A percentile compares a stretch with the other conserved stretches of the same genome.
phyloP scores from a whole-genome alignment of 2,888 invertebrate species.

The Tubulanus polymorphus region DNA sequence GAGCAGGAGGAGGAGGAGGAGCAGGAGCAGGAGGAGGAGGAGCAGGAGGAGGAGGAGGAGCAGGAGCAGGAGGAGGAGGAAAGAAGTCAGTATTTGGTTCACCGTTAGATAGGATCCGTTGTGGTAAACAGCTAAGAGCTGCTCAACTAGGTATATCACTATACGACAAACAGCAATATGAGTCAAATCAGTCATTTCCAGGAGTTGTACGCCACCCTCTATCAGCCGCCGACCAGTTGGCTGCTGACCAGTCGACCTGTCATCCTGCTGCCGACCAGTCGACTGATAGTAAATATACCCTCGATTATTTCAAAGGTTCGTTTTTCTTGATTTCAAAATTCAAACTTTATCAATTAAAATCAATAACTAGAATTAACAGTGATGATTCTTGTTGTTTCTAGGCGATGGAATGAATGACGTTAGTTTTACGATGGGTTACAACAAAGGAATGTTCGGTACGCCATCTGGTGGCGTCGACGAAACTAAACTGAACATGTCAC shows the following conservation, averaged over 20 bases:
- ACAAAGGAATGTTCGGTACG: slow-evolving; percentile 30
- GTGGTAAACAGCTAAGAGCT: slow-evolving; percentile 35
- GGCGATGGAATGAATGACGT: slow-evolving; percentile 50
- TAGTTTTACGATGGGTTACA: slow-evolving; percentile 42
- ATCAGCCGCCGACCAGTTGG: neutral
- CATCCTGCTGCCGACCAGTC: too few species aligned
- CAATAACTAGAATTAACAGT: too few species aligned
- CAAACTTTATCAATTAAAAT: neutral
- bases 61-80: too few species aligned
- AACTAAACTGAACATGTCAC: slow-evolving; percentile 19
- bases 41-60: too few species aligned
- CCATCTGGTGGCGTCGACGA: slow-evolving; percentile 16
- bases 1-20: too few species aligned
- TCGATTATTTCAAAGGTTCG: slow-evolving; percentile 37
- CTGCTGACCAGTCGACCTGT: too few species aligned
- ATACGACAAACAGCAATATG: slow-evolving; percentile 50
- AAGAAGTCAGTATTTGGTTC: slow-evolving; percentile 30
- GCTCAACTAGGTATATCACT: slow-evolving; percentile 42
- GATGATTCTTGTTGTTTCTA: too few species aligned
- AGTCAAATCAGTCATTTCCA: slow-evolving; percentile 66
- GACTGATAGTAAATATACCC: too few species aligned
- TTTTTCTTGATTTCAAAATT: neutral
- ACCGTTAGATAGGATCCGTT: slow-evolving; percentile 44
- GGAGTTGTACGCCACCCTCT: slow-evolving; percentile 18
- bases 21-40: too few species aligned